Evolutionary conservation across 92 coral and sea anemone genomes (phyloP), one percentile per base, ranked within the genome.

Genomic region (Pocillopora meandrina): DNA sequence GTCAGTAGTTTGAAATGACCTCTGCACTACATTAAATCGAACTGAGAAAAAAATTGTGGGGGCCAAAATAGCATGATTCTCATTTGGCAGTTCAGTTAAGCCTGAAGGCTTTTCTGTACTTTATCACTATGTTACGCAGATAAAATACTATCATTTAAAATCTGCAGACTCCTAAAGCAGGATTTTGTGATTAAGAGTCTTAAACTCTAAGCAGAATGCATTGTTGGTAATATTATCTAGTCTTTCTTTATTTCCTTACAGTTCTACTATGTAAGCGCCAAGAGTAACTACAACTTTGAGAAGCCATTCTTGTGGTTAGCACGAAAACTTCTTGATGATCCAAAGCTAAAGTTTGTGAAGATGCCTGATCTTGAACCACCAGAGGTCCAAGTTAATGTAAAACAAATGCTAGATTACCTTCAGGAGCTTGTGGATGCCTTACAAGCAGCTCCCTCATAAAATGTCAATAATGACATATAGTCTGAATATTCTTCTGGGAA

Each of bases 221-320:
- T 26, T 47, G 13, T 42, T 42, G 1, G 49, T 42, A 42, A 42
- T 6, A 42, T 42, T 6, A 42, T 23, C 26, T 23, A 0, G 26
- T 23, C 49, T 42, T 42, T 69, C 65, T 55, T 21, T 2, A 68
- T 90, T 87, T 72, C 79, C 18, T 73, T 80, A 31, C 87, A 96
- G 98, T 96, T 94, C 77, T 96, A 94, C 77, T 98, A 96, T 73
- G 89, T 96, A 86, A 96, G 98, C 89, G 98, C 98, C 74, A 96
- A 96, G 83, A 96, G 98, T 65, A 96, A 96, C 87, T 96, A 96
- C 96, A 96, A 96, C 91, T 96, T 96, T 90, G 98, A 96, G 85
- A 96, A 96, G 72, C 98, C 98, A 66, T 96, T 96, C 85, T 75
- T 96, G 92, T 96, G 98, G 98, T 78, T 96, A 87, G 90, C 93